A percentile compares a stretch with the other conserved stretches of the same genome.
phyloP scores from a whole-genome alignment of 2,113 vertebrate species.

The Chloroceryle aenea region DNA sequence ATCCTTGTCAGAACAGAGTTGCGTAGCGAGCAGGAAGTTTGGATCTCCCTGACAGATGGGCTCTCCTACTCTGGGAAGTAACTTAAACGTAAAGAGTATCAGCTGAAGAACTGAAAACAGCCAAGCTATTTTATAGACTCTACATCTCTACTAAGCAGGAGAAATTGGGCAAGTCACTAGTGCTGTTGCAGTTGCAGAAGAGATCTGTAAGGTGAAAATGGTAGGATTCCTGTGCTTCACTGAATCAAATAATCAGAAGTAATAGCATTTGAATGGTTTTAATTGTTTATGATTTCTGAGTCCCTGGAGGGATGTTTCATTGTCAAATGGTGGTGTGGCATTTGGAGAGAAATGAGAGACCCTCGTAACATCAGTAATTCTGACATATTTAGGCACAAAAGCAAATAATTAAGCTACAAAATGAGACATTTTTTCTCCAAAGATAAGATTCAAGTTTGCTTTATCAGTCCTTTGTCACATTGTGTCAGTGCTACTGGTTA shows the following conservation, averaged over 20 bases:
- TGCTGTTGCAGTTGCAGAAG: background rate
- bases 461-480: background rate
- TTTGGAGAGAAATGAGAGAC: background rate
- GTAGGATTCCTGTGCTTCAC: background rate
- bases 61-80: background rate
- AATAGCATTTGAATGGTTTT: background rate
- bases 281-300: background rate
- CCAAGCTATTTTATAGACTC: background rate
- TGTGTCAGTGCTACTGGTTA: background rate
- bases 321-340: background rate
- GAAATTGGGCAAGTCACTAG: background rate
- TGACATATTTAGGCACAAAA: background rate
- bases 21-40: background rate
- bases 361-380: background rate
- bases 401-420: background rate
- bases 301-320: background rate
- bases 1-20: background rate
- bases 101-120: background rate
- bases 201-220: background rate
- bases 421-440: background rate
- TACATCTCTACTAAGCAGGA: background rate
- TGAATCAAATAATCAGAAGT: background rate
- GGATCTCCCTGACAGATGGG: background rate
- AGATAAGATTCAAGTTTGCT: background rate
- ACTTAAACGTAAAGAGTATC: background rate